Evolutionary conservation across 1,140 invertebrate species (phyloP).

Genomic region (Drosophila repletoides): DNA sequence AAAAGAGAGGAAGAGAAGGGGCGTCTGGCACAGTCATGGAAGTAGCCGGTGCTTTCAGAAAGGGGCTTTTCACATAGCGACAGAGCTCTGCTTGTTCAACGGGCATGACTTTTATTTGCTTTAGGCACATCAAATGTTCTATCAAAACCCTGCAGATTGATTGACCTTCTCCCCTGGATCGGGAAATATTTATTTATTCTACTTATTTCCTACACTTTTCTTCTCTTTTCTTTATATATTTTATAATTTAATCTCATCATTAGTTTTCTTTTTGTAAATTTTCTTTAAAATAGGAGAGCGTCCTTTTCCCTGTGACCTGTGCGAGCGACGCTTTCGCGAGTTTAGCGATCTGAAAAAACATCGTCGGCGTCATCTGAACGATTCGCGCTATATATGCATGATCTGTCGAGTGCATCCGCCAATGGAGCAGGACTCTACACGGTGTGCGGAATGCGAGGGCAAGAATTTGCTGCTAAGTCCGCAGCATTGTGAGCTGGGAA

Average conservation of each 20-base stretch:
- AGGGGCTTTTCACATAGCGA: too few species aligned
- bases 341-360: constrained; percentile 83
- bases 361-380: constrained; percentile 83
- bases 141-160: too few species aligned
- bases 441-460: constrained; percentile 66
- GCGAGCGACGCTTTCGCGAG: constrained; percentile 85
- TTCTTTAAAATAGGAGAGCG: constrained; percentile 64
- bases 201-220: too few species aligned
- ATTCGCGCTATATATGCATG: constrained; percentile 85
- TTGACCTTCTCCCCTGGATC: too few species aligned
- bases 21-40: not conserved
- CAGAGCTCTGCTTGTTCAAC: not conserved
- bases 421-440: constrained; percentile 66
- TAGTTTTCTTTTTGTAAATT: not conserved
- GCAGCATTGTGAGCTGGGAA: constrained; percentile 15
- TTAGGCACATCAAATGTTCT: not conserved
- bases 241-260: not conserved
- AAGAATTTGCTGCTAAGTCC: constrained; percentile 62
- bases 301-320: constrained; percentile 83
- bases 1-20: too few species aligned
- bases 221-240: too few species aligned
- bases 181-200: too few species aligned
- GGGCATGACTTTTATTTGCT: not conserved
- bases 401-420: constrained; percentile 62
- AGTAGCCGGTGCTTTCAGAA: too few species aligned